Evolutionary conservation across 2,113 vertebrate genomes (phyloP).

Genomic region (Rhodinocichla rosea): DNA sequence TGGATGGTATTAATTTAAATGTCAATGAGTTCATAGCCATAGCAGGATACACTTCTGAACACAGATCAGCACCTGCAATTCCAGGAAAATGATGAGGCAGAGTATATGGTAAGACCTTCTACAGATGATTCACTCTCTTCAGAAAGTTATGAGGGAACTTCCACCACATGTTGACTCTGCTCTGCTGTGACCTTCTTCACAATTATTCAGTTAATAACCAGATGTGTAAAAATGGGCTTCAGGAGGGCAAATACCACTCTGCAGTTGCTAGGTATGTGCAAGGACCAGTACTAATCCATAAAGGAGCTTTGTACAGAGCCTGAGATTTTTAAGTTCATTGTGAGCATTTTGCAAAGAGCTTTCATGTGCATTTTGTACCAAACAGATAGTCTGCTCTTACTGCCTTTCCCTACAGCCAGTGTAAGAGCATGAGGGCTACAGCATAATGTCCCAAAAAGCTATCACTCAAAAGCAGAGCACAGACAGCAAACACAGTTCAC

Average conservation of each 20-base stretch:
- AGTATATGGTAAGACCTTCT: background rate
- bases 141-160: background rate
- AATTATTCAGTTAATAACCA: background rate
- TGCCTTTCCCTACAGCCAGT: background rate
- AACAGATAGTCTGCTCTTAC: background rate
- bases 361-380: background rate
- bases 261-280: background rate
- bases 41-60: background rate
- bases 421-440: background rate
- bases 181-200: background rate
- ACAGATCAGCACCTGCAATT: background rate
- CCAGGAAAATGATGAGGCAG: background rate
- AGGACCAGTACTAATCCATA: background rate
- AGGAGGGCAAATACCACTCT: background rate
- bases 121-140: background rate
- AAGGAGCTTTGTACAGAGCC: background rate
- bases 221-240: background rate
- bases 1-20: background rate
- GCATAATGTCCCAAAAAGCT: background rate
- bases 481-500: background rate
- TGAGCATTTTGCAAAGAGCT: background rate
- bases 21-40: background rate
- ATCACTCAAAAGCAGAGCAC: background rate
- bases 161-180: background rate
- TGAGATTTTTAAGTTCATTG: background rate